Evolutionary conservation across 2,888 invertebrate species (phyloP), one percentile per base, ranked within the genome.

Genomic region (Elegia similella): DNA sequence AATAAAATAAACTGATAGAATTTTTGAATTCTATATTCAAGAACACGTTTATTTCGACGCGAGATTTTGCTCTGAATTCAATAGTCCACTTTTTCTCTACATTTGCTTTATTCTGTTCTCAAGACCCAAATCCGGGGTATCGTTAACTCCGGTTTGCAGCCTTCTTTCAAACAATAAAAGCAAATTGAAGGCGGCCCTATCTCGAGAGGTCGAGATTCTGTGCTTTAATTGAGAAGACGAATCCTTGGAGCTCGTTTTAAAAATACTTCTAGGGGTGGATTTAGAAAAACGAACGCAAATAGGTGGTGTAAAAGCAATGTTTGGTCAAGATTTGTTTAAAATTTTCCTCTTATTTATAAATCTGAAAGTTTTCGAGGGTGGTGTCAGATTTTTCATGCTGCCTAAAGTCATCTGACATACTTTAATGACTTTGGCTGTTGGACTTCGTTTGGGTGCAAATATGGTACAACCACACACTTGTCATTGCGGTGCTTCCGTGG

Each of bases 111-210:
- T 38, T 38, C n/a, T 38, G 2, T 12, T 38, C 38, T 5, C 3
- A 34, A 38, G 38, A 67, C 73, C 73, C 73, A 71, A 73, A 72
- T 67, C 67, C 66, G 67, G 64, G 63, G 57, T 68, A 75, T 70
- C 78, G 72, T 77, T 76, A 76, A 76, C 73, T 70, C 69, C 73
- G 72, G 68, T 76, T 73, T 75, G 75, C 74, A 76, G 72, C 74
- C 72, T 75, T 73, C 78, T 77, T 80, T 77, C 71, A 75, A 78
- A 80, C 78, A 80, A 79, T 78, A 79, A 81, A 81, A 79, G 71
- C 73, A 78, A 81, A 80, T 81, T 79, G 79, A 78, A 72, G 66
- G 38, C 38, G 38, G 38, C 3, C 38, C 38, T 38, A 12, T 38
- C 38, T 38, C 12, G n/a, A 38, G 38, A 38, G 38, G 38, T 38